Base-by-base conservation (phyloP, 1,140 invertebrate genomes). In the Drosophila sechellia region DNA sequence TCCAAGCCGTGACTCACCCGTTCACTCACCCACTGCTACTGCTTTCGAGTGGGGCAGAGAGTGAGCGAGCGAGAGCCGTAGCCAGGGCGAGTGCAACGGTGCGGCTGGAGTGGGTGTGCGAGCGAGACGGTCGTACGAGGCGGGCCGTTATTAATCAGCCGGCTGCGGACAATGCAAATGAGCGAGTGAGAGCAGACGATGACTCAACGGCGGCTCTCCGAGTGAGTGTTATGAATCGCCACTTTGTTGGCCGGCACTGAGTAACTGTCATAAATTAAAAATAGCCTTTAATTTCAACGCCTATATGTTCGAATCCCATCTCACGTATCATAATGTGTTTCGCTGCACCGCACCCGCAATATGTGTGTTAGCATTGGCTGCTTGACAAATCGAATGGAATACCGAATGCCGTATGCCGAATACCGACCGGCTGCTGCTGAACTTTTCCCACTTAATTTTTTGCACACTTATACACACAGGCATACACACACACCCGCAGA, bases 231-330 rank as follows among this genome's bases (percentile, higher is more conserved):
- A 85, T 85, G 81, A 85, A 80, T 85, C 72, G 81, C 59, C 40
- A 48, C 77, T 81, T 87, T 87, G 64, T 78, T 73, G 79, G 81
- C 74, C 78, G 78, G 83, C 80, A 80, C 70, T 22, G 81, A 77
- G 66, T 77, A 79, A 80, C 55, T 57, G 81, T 89, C 84, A 89
- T 89, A 89, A 71, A 90, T 90, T 89, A 89, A 89, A 89, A 89
- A 89, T 89, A 89, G 84, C 79, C 63, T 63, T 63, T 61, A 61
- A 71, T 71, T 87, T 86, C 45, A 60, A 76, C 71, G 64, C 71
- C 54, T 69, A 66, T 73, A 80, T 65, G 55, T 77, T 39, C 42
- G 25, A 40, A 34, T 31, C 54, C 52, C 52, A 34, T 31, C 54
- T 56, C 52, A 56, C 60, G 39, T 42, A 54, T 55, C 48, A 27